A percentile compares a stretch with the other conserved stretches of the same genome.
Conservation (phyloP, 30 jellyfish, hydroid and myxozoan species). For the Hydractinia symbiolongicarpus region DNA sequence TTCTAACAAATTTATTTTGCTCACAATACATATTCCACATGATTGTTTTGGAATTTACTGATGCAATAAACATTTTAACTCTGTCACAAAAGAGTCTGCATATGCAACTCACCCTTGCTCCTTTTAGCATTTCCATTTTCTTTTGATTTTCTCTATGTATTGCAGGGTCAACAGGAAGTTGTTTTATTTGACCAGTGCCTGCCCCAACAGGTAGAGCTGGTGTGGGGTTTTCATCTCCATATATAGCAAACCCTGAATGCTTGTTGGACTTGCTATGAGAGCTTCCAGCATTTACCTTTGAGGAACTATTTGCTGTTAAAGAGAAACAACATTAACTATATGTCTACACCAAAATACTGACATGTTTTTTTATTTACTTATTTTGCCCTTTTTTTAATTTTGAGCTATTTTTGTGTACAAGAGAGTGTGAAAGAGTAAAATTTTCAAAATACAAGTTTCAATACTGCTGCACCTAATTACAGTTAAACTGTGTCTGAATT, state of each 20-base stretch:
- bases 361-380: too few relatives aligned
- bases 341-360: too few relatives aligned
- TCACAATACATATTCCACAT: not conserved
- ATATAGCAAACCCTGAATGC: slow-evolving; percentile 36
- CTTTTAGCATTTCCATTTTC: slow-evolving; percentile 51
- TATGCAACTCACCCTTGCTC: slow-evolving; percentile 44
- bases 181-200: slow-evolving; percentile 50
- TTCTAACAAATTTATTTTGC: not conserved
- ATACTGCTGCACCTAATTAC: too few relatives aligned
- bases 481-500: too few relatives aligned
- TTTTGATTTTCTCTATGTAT: slow-evolving; percentile 49
- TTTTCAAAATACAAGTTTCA: too few relatives aligned
- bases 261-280: too few relatives aligned
- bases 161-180: slow-evolving; percentile 43
- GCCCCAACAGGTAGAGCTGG: slow-evolving; percentile 36
- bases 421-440: too few relatives aligned
- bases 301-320: too few relatives aligned
- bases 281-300: too few relatives aligned
- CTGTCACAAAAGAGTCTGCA: not conserved
- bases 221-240: slow-evolving; percentile 45
- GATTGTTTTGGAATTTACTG: not conserved
- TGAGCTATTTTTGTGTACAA: too few relatives aligned
- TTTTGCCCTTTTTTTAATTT: too few relatives aligned
- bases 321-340: too few relatives aligned
- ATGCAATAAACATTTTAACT: not conserved